Conservation (phyloP, 2,888 invertebrate species). For the Heliconius aoede region DNA sequence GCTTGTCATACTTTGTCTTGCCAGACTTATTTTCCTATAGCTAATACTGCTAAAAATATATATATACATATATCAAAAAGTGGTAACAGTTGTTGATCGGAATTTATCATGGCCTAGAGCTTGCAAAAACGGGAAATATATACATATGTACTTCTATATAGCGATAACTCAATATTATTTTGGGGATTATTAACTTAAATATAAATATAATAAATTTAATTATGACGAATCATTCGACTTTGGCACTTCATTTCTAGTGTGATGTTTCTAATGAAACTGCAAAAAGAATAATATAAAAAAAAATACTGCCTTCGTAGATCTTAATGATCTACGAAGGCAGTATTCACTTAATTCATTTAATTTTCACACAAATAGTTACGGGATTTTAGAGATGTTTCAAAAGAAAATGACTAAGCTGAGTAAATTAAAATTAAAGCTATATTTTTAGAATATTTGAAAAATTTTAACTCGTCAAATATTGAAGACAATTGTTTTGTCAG, state of each 20-base stretch:
- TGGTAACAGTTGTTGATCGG: background rate
- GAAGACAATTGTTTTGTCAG: background rate
- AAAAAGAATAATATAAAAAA: background rate
- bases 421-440: too few relatives aligned
- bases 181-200: background rate
- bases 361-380: background rate
- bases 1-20: background rate
- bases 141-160: background rate
- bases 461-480: background rate
- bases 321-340: too few relatives aligned
- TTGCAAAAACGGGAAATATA: too few relatives aligned
- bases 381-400: background rate
- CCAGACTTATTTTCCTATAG: background rate
- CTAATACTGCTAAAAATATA: too few relatives aligned
- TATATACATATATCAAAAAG: too few relatives aligned
- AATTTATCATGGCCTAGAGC: background rate
- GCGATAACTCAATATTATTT: background rate
- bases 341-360: too few relatives aligned
- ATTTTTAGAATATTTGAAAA: background rate
- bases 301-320: background rate
- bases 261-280: background rate
- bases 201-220: too few relatives aligned
- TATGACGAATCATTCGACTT: constrained; percentile 1
- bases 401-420: background rate
- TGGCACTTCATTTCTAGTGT: constrained; percentile 13